phyloP scores from a whole-genome alignment of 2,797 vertebrate genomes.

The Rhynchotus rufescens region DNA sequence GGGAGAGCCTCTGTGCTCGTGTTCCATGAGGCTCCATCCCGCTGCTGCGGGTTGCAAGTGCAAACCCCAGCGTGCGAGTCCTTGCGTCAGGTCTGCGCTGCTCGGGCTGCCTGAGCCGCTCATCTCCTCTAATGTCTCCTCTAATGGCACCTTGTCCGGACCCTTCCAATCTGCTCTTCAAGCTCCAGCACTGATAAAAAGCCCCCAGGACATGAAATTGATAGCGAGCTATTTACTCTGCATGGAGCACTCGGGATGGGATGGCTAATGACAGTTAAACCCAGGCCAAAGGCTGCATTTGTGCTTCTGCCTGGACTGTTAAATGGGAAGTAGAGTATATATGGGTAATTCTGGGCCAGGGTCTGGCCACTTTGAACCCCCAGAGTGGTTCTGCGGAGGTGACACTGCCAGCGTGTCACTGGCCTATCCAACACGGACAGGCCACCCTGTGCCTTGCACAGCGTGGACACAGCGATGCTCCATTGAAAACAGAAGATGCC shows the following conservation, averaged over 20 bases:
- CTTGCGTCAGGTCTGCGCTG: background rate
- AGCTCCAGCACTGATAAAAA: background rate
- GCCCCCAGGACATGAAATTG: background rate
- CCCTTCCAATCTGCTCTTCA: background rate
- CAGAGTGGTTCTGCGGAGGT: background rate
- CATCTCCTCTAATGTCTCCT: background rate
- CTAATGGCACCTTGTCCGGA: background rate
- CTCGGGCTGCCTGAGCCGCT: background rate
- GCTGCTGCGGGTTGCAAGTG: background rate
- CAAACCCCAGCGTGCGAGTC: fast-evolving
- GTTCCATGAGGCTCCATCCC: background rate
- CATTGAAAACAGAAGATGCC: background rate
- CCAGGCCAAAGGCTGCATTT: background rate
- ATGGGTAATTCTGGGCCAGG: background rate
- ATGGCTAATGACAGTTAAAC: background rate
- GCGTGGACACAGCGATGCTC: too few species aligned
- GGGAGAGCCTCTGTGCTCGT: background rate
- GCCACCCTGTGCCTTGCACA: too few species aligned
- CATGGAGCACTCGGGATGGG: background rate
- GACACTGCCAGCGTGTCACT: background rate
- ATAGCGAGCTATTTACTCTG: background rate
- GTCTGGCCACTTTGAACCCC: background rate
- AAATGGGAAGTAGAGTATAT: background rate
- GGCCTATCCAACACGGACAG: too few species aligned
- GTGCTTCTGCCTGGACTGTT: background rate